These are phyloP conservation scores for Garrulus glandarius DNA, from an alignment of 2,797 vertebrate species.

Conservation along the genomic window DNA sequence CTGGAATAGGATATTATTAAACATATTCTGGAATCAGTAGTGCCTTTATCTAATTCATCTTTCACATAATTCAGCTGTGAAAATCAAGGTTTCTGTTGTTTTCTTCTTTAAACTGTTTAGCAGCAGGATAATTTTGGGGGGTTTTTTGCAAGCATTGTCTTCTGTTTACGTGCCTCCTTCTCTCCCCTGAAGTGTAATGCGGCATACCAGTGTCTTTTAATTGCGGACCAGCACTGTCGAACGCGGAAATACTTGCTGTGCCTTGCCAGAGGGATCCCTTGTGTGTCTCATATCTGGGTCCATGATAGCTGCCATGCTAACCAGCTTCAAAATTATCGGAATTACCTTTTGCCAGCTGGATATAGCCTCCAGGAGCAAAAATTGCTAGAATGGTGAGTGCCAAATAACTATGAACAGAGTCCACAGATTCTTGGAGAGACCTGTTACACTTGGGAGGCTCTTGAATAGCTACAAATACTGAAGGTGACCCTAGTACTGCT, in stretches of 20 bases:
- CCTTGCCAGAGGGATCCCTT: slow-evolving; percentile 92
- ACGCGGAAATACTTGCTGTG: slow-evolving; percentile 93
- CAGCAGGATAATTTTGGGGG: not conserved
- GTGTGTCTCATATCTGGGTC: slow-evolving; percentile 95
- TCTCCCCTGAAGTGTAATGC: slow-evolving; percentile 84
- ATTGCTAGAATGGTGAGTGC: slow-evolving; percentile 89
- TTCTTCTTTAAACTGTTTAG: not conserved
- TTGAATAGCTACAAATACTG: not conserved
- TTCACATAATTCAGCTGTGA: not conserved
- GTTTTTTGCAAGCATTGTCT: not conserved
- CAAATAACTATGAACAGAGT: not conserved
- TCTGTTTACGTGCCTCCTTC: not conserved
- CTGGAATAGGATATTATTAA: not conserved
- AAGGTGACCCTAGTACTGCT: not conserved
- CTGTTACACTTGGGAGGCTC: not conserved
- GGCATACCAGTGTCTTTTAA: slow-evolving; percentile 91
- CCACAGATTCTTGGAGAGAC: not conserved
- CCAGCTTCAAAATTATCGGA: slow-evolving; percentile 92
- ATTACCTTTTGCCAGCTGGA: slow-evolving; percentile 94
- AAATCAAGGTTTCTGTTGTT: not conserved
- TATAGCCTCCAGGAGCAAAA: slow-evolving; percentile 84
- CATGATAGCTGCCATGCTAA: slow-evolving; percentile 94
- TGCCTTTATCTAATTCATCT: not conserved
- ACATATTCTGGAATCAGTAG: not conserved
- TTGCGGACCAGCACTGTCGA: slow-evolving; percentile 93